Conservation (phyloP, 2,888 invertebrate species). For the Odontomyia ornata region DNA sequence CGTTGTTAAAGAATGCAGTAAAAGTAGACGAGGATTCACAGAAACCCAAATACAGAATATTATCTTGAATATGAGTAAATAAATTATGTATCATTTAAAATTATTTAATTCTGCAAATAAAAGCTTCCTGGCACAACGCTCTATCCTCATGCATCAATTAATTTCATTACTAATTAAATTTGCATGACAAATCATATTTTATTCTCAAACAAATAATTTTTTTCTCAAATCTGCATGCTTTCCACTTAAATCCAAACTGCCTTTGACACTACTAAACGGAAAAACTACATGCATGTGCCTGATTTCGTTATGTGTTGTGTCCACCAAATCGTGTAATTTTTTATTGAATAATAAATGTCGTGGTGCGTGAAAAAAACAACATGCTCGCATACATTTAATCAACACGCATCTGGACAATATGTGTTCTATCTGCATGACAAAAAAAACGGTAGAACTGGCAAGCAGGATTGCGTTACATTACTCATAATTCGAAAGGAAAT, state of each 20-base stretch:
- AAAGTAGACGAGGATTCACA: no score
- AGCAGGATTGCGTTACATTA: conserved; percentile 84
- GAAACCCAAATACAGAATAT: no score
- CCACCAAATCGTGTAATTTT: not conserved
- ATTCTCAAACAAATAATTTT: not conserved
- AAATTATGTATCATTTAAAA: no score
- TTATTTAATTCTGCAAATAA: no score
- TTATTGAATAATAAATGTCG: conserved; percentile 12
- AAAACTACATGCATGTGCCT: not conserved
- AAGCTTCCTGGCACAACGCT: no score
- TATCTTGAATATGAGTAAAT: no score
- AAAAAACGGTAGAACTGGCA: conserved; percentile 84
- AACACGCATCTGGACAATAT: not conserved
- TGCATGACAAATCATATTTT: conserved; percentile 11
- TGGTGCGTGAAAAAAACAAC: not conserved
- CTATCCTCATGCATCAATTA: not conserved
- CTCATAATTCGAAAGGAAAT: conserved; percentile 95
- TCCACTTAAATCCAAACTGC: conserved; percentile 8
- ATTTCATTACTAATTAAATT: not conserved
- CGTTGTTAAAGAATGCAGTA: no score
- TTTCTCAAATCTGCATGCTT: conserved; percentile 25
- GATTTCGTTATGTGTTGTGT: not conserved
- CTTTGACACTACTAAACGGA: conserved; percentile 11
- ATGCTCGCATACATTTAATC: not conserved
- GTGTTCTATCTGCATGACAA: not conserved